phyloP scores from a whole-genome alignment of 2,113 vertebrate genomes.

The Emberiza fucata region DNA sequence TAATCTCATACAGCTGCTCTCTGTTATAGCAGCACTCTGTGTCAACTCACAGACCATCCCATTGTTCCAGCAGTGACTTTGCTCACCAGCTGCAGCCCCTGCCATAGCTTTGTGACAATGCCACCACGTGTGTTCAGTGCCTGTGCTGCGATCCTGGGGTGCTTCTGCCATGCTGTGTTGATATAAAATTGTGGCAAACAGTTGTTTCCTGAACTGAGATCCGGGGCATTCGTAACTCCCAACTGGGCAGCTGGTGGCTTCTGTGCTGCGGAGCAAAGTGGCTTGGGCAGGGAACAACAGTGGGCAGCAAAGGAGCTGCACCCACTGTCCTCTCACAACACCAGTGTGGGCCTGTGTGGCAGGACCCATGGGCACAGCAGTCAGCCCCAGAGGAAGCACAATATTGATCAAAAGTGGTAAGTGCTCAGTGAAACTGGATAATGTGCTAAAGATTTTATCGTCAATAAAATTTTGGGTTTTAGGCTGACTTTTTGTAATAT shows the following conservation, averaged over 20 bases:
- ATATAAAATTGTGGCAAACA: neutral
- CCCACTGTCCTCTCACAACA: accelerated
- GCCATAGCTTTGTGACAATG: accelerated
- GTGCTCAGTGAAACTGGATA: neutral
- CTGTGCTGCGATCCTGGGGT: accelerated
- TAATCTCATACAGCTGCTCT: neutral
- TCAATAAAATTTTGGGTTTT: neutral
- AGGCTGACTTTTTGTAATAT: neutral
- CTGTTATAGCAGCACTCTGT: neutral
- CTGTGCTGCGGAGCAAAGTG: accelerated
- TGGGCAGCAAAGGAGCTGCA: neutral
- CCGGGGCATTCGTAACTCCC: accelerated
- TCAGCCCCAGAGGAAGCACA: neutral
- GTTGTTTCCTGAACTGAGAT: neutral
- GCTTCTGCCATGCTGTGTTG: accelerated
- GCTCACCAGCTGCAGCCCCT: neutral
- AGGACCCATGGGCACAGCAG: neutral
- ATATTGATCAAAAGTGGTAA: accelerated
- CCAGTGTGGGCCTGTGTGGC: accelerated
- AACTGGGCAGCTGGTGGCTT: neutral
- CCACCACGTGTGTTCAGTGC: neutral
- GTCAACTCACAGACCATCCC: neutral
- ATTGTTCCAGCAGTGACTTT: neutral
- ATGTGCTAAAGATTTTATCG: accelerated
- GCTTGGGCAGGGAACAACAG: neutral